These are phyloP conservation scores for Centrocercus urophasianus DNA, from an alignment of 2,113 vertebrate species.

Conservation along the genomic window DNA sequence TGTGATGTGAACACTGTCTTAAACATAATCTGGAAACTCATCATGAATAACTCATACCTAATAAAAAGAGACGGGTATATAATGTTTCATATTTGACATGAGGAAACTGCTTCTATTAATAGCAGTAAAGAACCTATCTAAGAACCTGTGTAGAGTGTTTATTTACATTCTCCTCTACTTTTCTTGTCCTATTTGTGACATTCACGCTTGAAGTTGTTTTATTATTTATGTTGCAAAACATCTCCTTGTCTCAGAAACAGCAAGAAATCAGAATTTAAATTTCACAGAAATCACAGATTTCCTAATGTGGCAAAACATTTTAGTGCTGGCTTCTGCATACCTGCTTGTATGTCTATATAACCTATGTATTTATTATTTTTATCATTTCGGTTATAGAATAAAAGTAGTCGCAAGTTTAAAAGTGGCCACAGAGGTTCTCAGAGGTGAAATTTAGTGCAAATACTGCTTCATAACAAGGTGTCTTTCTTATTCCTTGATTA, in stretches of 20 bases:
- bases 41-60: accelerated
- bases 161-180: background rate
- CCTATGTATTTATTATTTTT: background rate
- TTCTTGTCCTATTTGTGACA: background rate
- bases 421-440: background rate
- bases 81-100: background rate
- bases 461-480: background rate
- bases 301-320: background rate
- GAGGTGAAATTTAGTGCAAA: background rate
- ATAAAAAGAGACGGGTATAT: background rate
- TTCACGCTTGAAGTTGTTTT: background rate
- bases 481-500: background rate
- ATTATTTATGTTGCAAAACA: background rate
- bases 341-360: background rate
- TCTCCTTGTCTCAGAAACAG: background rate
- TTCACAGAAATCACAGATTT: background rate
- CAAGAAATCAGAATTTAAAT: background rate
- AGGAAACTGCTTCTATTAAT: background rate
- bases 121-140: background rate
- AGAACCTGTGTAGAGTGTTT: background rate
- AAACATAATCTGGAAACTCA: background rate
- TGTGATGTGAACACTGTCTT: background rate
- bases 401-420: background rate
- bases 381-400: background rate
- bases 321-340: background rate